Evolutionary conservation across 2,797 vertebrate species (phyloP).

Genomic region (Mionectes olivaceus): DNA sequence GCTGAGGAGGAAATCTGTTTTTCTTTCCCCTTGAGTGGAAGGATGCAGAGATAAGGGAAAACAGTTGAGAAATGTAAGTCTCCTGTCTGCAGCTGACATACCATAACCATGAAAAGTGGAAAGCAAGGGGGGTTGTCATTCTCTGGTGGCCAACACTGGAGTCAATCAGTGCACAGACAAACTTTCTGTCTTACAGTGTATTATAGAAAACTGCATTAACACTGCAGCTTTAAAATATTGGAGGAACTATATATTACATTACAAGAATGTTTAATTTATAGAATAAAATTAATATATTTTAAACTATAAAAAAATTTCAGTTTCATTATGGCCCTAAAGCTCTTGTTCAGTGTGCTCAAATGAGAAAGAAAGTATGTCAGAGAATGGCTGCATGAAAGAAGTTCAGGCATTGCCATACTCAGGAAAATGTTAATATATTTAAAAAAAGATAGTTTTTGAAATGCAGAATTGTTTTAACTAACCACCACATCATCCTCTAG

Average conservation of each 20-base stretch:
- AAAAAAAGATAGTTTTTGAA: background rate
- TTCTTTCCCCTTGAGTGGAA: background rate
- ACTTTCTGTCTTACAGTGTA: background rate
- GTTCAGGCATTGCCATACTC: background rate
- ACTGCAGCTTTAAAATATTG: background rate
- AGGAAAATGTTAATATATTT: background rate
- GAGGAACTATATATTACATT: background rate
- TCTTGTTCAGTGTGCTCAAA: background rate
- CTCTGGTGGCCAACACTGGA: background rate
- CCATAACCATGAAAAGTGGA: background rate
- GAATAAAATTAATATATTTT: background rate
- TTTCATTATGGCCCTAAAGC: background rate
- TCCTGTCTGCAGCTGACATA: background rate
- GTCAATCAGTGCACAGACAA: background rate
- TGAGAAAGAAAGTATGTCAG: background rate
- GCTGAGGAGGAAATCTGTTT: background rate
- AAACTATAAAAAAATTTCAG: rapidly evolving
- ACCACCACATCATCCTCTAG: background rate
- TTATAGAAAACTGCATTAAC: background rate
- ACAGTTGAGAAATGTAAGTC: background rate
- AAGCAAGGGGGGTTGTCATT: background rate
- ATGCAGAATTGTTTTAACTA: background rate
- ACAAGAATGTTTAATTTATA: background rate
- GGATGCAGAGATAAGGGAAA: background rate
- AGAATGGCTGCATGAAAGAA: background rate